Evolutionary conservation across 2,113 vertebrate genomes (phyloP), one percentile per base, ranked within the genome.

Genomic region (Anoplopoma fimbria): DNA sequence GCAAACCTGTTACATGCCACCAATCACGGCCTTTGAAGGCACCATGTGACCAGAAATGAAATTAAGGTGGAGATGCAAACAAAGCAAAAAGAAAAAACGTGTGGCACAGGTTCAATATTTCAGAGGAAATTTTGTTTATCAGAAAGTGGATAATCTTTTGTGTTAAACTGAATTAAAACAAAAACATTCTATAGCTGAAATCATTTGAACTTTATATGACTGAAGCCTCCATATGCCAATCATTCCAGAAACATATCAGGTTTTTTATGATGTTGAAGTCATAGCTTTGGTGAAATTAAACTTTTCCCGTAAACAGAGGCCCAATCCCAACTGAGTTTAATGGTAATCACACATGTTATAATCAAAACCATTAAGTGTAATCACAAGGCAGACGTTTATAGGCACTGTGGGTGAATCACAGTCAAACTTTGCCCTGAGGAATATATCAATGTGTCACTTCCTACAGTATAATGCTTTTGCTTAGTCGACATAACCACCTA

Each of bases 361-460:
- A 63, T 71, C 65, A 57, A 80, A 80, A 2, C 4, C 82, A 79
- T 36, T 23, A 23, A 40, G 60, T 2, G 14, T 62, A 74, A 87
- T 75, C 86, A 68, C 36, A n/a, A 69, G 69, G 45, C 61, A 67
- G 42, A 31, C 4, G 60, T 88, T 88, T 74, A 77, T 68, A 49
- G 33, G 79, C 72, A 42, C 40, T 49, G 70, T 4, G 25, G 65
- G 55, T 85, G 67, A 57, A 61, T 40, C 34, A 19, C 61, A 57
- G 62, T 79, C 40, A 79, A 72, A 88, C 86, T 81, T 86, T 89
- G 75, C 86, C 81, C 85, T 7, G 9, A 33, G 64, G 80, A 65
- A 49, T 33, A 69, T 49, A 55, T 78, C 17, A 15, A 4, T 25
- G 21, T 45, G 14, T 21, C 36, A 53, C 34, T 47, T 19, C 2